Conservation (phyloP, 2,113 vertebrate species). For the Calcarius ornatus region DNA sequence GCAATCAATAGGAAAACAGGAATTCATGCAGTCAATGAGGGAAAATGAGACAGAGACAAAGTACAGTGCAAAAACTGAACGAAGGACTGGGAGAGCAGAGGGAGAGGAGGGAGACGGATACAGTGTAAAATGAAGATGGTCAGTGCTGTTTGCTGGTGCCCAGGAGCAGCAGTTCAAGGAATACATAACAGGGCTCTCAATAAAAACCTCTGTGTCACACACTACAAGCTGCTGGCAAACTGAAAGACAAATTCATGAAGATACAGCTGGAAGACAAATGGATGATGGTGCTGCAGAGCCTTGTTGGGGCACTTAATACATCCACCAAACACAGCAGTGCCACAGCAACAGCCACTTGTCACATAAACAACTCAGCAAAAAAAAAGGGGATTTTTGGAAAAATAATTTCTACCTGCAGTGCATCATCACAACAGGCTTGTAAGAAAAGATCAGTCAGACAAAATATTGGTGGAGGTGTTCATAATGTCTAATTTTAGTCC, state of each 20-base stretch:
- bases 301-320: not conserved
- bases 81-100: not conserved
- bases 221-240: not conserved
- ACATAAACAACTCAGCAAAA: not conserved
- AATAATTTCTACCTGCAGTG: not conserved
- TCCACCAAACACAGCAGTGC: not conserved
- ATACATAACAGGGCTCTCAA: not conserved
- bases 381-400: not conserved
- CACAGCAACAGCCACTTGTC: not conserved
- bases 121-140: not conserved
- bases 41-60: not conserved
- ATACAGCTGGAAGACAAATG: not conserved
- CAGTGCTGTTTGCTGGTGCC: not conserved
- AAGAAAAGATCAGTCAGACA: not conserved
- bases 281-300: not conserved
- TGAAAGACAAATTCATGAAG: slow-evolving; percentile 1
- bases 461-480: not conserved
- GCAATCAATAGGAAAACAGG: not conserved
- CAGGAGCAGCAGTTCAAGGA: not conserved
- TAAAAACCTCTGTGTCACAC: not conserved
- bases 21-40: not conserved
- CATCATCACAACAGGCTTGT: not conserved
- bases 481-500: not conserved
- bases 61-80: not conserved
- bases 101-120: not conserved